A percentile compares a stretch with the other conserved stretches of the same genome.
Evolutionary conservation across 2,888 invertebrate genomes (phyloP).

Genomic region (Dugesia japonica): DNA sequence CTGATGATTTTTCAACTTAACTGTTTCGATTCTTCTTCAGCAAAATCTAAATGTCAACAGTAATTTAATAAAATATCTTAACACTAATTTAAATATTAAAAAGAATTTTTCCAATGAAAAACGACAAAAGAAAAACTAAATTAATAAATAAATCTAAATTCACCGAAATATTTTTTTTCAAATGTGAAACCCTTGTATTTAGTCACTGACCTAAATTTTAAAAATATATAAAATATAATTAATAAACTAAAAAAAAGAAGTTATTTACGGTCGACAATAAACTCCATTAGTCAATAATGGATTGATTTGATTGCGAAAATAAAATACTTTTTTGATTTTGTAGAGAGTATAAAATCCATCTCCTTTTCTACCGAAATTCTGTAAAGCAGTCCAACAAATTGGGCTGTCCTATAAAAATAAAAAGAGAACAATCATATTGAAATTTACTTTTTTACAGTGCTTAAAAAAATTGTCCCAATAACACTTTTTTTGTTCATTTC

Average conservation of each 20-base stretch:
- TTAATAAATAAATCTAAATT: not conserved
- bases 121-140: no score
- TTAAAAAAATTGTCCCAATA: no score
- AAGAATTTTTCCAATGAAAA: no score
- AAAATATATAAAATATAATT: not conserved
- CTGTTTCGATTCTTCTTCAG: not conserved
- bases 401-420: slow-evolving; percentile 26
- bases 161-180: slow-evolving; percentile 22
- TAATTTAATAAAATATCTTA: no score
- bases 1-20: not conserved
- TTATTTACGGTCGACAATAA: slow-evolving; percentile 22
- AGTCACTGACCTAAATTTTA: not conserved
- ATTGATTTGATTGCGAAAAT: not conserved
- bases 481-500: no score
- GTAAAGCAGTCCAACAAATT: slow-evolving; percentile 21
- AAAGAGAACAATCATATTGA: no score
- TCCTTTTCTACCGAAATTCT: slow-evolving; percentile 24
- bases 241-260: not conserved
- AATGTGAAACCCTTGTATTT: slow-evolving; percentile 11
- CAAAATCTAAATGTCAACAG: not conserved
- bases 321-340: not conserved
- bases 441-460: no score
- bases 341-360: not conserved
- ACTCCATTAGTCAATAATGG: not conserved
- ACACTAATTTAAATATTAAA: no score